Evolutionary conservation across 1,140 invertebrate genomes (phyloP).

Genomic region (Ceratosolen fusciceps): DNA sequence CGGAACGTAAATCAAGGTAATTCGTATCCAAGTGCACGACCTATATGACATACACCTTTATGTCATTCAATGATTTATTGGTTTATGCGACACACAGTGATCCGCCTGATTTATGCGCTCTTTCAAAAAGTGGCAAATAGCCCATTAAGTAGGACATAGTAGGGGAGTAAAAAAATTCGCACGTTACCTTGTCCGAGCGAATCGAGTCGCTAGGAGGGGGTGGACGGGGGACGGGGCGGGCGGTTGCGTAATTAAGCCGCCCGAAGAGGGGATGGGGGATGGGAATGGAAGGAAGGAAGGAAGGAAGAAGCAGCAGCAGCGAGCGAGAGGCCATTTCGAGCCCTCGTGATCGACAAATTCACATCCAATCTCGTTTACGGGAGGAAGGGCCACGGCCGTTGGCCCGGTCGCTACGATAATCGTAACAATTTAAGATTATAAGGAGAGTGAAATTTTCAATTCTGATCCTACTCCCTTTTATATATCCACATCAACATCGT

Average conservation of each 20-base stretch:
- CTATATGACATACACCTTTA: neutral
- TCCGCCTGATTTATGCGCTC: neutral
- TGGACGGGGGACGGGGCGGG: too few species aligned
- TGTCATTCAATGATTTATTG: neutral
- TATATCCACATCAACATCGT: too few species aligned
- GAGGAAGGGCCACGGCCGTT: neutral
- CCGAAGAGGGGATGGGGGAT: too few species aligned
- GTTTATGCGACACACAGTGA: too few species aligned
- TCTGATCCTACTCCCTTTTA: too few species aligned
- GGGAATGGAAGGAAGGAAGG: neutral
- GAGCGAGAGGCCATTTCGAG: neutral
- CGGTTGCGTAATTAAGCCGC: too few species aligned
- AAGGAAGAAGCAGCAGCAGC: neutral
- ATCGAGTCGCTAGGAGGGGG: too few species aligned
- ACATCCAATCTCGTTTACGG: conserved; percentile 25
- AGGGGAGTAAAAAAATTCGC: too few species aligned
- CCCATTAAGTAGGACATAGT: too few species aligned
- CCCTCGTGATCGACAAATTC: conserved; percentile 20
- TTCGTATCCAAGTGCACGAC: neutral
- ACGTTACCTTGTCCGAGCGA: too few species aligned
- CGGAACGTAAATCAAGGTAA: neutral
- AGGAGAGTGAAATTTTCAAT: conserved; percentile 40
- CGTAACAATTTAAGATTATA: conserved; percentile 41
- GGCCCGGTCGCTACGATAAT: conserved; percentile 32
- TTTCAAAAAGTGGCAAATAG: neutral